Evolutionary conservation across 2,113 vertebrate species (phyloP).

Genomic region (Martes martes): DNA sequence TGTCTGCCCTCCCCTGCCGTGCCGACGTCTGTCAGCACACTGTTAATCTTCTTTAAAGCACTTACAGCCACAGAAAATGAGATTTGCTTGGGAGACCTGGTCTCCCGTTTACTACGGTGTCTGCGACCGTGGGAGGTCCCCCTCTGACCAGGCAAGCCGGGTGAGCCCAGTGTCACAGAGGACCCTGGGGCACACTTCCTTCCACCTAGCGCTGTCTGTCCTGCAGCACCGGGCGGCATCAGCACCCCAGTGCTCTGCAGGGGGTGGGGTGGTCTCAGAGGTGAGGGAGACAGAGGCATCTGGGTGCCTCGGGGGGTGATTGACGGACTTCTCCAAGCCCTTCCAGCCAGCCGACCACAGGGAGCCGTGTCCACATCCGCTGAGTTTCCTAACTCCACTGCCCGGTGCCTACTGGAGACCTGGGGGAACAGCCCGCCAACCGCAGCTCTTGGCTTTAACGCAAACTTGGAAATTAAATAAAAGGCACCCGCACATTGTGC

Average conservation of each 20-base stretch:
- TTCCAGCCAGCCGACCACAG: not conserved
- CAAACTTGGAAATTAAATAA: not conserved
- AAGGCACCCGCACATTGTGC: not conserved
- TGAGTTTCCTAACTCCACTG: rapidly evolving
- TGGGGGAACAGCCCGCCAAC: no score
- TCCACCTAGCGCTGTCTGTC: rapidly evolving
- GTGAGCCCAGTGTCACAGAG: no score
- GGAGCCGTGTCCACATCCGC: rapidly evolving
- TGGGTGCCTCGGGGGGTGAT: rapidly evolving
- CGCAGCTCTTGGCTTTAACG: no score
- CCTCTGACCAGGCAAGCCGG: no score
- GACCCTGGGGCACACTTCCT: rapidly evolving
- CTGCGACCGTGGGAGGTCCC: rapidly evolving
- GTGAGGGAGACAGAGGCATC: rapidly evolving
- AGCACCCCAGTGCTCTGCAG: rapidly evolving
- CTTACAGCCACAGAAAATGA: rapidly evolving
- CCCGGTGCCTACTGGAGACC: rapidly evolving
- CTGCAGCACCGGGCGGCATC: rapidly evolving
- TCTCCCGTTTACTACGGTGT: rapidly evolving
- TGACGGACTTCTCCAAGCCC: rapidly evolving
- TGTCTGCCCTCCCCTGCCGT: rapidly evolving
- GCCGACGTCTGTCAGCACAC: not conserved
- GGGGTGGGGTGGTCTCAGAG: rapidly evolving
- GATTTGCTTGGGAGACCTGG: not conserved
- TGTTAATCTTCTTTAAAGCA: not conserved